phyloP scores from a whole-genome alignment of 2,113 vertebrate genomes.

The Nothocercus nigrocapillus region DNA sequence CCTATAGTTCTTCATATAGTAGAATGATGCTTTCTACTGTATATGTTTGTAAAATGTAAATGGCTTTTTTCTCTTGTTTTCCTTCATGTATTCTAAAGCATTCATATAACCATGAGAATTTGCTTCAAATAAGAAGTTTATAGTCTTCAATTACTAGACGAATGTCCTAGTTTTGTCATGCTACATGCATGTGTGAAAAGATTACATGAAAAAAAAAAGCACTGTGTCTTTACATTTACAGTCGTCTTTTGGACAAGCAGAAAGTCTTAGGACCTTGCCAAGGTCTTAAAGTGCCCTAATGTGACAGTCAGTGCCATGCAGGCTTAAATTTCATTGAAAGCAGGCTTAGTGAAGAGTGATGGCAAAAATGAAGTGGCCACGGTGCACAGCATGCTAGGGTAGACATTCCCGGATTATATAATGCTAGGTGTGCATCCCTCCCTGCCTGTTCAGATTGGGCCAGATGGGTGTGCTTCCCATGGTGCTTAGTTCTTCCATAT shows the following conservation, averaged over 20 bases:
- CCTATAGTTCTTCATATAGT: neutral
- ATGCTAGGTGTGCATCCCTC: neutral
- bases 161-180: neutral
- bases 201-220: neutral
- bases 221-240: constrained; percentile 14
- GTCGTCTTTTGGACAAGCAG: constrained; percentile 38
- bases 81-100: neutral
- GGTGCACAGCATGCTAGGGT: neutral
- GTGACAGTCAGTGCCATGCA: neutral
- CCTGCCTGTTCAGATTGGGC: neutral
- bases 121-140: neutral
- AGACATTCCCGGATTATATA: neutral
- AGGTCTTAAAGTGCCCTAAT: neutral
- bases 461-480: neutral
- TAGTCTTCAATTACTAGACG: neutral
- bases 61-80: neutral
- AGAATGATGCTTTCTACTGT: neutral
- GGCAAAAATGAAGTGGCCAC: neutral
- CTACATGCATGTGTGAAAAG: neutral
- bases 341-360: neutral
- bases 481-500: neutral
- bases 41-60: neutral
- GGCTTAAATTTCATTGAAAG: neutral
- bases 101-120: neutral
- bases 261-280: neutral